phyloP scores from a whole-genome alignment of 1,140 invertebrate species.

The Neodiprion virginianus region DNA sequence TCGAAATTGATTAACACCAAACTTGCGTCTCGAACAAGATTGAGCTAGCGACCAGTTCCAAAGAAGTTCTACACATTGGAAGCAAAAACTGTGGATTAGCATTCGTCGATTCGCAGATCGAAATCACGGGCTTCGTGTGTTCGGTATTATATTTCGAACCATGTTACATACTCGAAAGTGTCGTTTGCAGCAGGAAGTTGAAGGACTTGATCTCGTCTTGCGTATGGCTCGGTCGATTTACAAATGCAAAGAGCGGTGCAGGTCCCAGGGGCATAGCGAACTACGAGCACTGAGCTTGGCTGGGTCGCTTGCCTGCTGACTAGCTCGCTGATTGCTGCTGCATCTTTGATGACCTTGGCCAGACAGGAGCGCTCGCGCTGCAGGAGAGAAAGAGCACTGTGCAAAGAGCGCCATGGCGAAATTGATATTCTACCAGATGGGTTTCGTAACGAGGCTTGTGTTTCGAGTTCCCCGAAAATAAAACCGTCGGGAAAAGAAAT shows the following conservation, averaged over 20 bases:
- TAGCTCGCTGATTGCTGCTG: slow-evolving; percentile 61
- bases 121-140: too few relatives aligned
- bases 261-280: slow-evolving; percentile 18
- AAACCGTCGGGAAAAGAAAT: neutral
- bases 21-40: too few relatives aligned
- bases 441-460: slow-evolving; percentile 51
- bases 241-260: slow-evolving; percentile 50
- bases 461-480: neutral
- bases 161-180: neutral
- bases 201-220: neutral
- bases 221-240: slow-evolving; percentile 47
- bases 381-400: slow-evolving; percentile 43
- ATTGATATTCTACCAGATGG: slow-evolving; percentile 61
- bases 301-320: slow-evolving; percentile 31
- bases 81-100: neutral
- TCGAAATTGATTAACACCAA: too few relatives aligned
- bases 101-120: too few relatives aligned
- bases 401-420: slow-evolving; percentile 54
- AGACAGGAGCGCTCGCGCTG: slow-evolving; percentile 45
- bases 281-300: slow-evolving; percentile 6
- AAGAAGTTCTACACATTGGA: neutral
- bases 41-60: too few relatives aligned
- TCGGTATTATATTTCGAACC: too few relatives aligned
- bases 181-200: neutral
- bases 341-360: slow-evolving; percentile 62